Evolutionary conservation across 2,113 vertebrate genomes (phyloP).

Genomic region (Hemiprocne comata): DNA sequence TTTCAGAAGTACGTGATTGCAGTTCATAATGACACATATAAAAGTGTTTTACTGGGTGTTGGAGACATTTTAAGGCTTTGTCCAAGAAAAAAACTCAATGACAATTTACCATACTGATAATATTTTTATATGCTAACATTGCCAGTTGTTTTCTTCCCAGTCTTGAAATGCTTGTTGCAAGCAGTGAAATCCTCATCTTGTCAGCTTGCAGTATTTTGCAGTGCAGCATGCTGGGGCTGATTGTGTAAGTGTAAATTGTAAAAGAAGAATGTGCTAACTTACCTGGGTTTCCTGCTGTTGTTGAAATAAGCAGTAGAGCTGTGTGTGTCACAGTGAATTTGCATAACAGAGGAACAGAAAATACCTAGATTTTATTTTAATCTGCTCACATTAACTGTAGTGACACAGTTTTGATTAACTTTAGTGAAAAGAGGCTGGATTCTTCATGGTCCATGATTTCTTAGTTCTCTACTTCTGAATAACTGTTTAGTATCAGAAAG

Average conservation of each 20-base stretch:
- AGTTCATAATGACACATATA: neutral
- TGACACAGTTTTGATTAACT: conserved; percentile 27
- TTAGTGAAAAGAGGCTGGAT: neutral
- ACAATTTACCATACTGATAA: conserved; percentile 31
- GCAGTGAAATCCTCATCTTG: neutral
- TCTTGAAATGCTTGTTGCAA: neutral
- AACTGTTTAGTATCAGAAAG: neutral
- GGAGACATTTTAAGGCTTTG: conserved; percentile 33
- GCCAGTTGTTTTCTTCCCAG: conserved; percentile 32
- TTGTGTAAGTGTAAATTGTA: conserved; percentile 35
- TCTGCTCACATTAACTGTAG: conserved; percentile 4
- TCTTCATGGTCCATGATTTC: conserved; percentile 9
- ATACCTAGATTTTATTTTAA: conserved; percentile 14
- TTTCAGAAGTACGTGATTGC: neutral
- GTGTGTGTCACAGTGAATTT: conserved; percentile 33
- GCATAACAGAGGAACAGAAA: neutral
- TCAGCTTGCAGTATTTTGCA: neutral
- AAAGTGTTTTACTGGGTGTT: neutral
- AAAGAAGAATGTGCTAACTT: neutral
- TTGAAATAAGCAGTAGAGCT: conserved; percentile 18
- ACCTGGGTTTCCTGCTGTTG: conserved; percentile 42
- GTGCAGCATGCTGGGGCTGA: neutral
- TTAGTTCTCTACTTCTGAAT: neutral
- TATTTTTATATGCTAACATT: conserved; percentile 39
- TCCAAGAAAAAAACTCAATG: conserved; percentile 20